phyloP scores from a whole-genome alignment of 2,888 invertebrate species.

The Eupithecia pulchellata region DNA sequence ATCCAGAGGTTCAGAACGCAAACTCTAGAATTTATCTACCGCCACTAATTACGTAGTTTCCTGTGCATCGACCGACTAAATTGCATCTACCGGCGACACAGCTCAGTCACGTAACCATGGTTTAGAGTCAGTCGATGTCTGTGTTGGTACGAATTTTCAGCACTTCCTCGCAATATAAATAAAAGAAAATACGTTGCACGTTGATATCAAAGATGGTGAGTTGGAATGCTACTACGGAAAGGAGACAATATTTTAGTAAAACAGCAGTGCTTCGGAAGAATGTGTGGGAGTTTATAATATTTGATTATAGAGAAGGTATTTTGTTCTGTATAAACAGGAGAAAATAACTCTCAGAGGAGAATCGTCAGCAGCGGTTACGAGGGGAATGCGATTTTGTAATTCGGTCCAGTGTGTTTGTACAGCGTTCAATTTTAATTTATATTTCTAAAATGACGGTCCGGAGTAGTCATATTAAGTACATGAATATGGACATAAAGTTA shows the following conservation, averaged over 20 bases:
- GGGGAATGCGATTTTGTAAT: too few relatives aligned
- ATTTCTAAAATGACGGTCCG: neutral
- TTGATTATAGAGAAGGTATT: neutral
- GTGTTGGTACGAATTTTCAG: neutral
- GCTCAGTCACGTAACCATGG: neutral
- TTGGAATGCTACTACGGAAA: neutral
- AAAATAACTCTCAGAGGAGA: too few relatives aligned
- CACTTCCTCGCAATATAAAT: neutral
- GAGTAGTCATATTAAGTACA: too few relatives aligned
- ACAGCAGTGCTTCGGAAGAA: neutral
- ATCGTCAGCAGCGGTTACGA: neutral
- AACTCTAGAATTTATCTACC: neutral
- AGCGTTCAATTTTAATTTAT: neutral
- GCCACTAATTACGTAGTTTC: neutral
- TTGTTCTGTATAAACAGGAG: too few relatives aligned
- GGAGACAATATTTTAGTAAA: neutral
- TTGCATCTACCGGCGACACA: neutral
- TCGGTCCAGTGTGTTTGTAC: too few relatives aligned
- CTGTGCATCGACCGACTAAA: neutral
- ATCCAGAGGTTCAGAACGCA: neutral
- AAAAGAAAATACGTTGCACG: neutral
- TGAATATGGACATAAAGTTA: too few relatives aligned
- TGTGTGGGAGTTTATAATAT: neutral
- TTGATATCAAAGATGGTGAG: neutral
- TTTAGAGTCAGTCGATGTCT: neutral